Evolutionary conservation across 2,888 invertebrate genomes (phyloP).

Genomic region (Leptinotarsa rubiginosa): DNA sequence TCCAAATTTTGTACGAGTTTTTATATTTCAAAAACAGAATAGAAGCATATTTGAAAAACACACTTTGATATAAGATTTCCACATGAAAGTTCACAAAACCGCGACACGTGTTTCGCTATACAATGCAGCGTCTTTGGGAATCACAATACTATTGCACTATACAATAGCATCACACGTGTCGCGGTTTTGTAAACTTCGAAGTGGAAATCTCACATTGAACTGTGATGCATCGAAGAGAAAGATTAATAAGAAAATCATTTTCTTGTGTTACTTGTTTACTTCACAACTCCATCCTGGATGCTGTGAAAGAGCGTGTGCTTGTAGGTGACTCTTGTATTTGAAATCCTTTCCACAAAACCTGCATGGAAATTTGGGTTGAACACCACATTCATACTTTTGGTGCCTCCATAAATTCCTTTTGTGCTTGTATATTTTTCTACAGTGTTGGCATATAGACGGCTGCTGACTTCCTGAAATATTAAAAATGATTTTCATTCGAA

Average conservation of each 20-base stretch:
- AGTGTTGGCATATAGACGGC: conserved; percentile 23
- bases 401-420: conserved; percentile 52
- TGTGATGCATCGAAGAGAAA: background rate
- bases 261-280: background rate
- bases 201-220: too few relatives aligned
- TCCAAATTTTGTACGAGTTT: too few relatives aligned
- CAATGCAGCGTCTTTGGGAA: too few relatives aligned
- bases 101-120: too few relatives aligned
- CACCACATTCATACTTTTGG: conserved; percentile 56
- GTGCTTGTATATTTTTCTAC: conserved; percentile 50
- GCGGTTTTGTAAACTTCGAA: too few relatives aligned
- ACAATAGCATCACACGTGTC: too few relatives aligned
- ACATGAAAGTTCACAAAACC: too few relatives aligned
- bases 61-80: too few relatives aligned
- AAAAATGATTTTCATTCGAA: background rate
- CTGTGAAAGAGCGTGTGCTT: conserved; percentile 72
- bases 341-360: conserved; percentile 73
- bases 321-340: conserved; percentile 83
- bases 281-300: background rate
- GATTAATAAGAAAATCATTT: background rate
- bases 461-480: background rate
- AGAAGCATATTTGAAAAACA: too few relatives aligned
- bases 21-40: too few relatives aligned
- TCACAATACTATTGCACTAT: too few relatives aligned
- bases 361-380: conserved; percentile 52